Percentiles rank a stretch among this genome's conserved stretches.
Evolutionary conservation across 2,888 invertebrate species (phyloP).

Genomic region (Aleiodes alternator): DNA sequence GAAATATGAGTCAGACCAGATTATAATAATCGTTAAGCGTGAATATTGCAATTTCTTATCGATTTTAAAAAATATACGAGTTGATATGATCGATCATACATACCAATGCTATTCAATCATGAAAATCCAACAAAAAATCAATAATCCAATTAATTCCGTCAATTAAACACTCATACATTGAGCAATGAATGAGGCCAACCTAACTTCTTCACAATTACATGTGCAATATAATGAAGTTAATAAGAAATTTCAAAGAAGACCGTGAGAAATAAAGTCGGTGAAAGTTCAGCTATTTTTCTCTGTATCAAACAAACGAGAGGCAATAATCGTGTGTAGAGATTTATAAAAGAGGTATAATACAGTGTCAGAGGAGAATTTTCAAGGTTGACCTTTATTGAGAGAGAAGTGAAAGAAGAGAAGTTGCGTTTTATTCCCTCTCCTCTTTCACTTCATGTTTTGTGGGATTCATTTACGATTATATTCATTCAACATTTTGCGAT

Average conservation of each 20-base stretch:
- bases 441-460: too few species aligned
- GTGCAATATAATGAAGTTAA: background rate
- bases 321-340: too few species aligned
- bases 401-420: constrained; percentile 22
- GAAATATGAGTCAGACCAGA: background rate
- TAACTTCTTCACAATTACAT: too few species aligned
- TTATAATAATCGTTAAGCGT: background rate
- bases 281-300: constrained; percentile 8
- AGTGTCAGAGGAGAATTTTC: constrained; percentile 8
- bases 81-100: background rate
- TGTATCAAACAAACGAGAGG: constrained; percentile 20
- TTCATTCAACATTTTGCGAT: too few species aligned
- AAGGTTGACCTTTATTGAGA: constrained; percentile 26
- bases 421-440: background rate
- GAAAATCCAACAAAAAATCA: background rate
- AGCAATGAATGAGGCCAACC: background rate
- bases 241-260: constrained; percentile 3
- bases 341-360: background rate
- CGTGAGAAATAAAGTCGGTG: constrained; percentile 30
- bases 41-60: background rate
- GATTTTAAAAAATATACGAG: background rate
- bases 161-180: background rate
- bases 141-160: background rate
- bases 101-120: background rate
- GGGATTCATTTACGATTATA: too few species aligned